Percentiles rank a stretch among this genome's conserved stretches.
Evolutionary conservation across 2,888 invertebrate genomes (phyloP).

Genomic region (Apodemia hepburni): DNA sequence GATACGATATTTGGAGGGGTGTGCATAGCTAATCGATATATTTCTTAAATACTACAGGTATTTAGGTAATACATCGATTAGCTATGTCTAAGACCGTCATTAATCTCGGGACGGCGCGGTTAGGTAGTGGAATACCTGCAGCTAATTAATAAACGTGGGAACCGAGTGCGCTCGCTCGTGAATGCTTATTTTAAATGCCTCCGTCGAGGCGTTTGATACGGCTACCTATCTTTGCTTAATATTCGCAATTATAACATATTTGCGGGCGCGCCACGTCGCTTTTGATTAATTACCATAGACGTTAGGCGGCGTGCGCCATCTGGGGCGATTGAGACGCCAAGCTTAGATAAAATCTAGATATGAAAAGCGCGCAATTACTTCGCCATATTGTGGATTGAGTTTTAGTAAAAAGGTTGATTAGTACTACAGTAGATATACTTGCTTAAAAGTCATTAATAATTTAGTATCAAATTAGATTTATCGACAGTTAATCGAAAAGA

Average conservation of each 20-base stretch:
- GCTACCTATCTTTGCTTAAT: conserved; percentile 21
- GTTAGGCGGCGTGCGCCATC: conserved; percentile 5
- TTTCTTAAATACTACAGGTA: conserved; percentile 32
- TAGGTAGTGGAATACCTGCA: conserved; percentile 28
- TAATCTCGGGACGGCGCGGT: conserved; percentile 32
- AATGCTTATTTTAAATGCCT: conserved; percentile 26
- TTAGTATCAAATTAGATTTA: background rate
- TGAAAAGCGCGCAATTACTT: conserved; percentile 13
- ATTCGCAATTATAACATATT: conserved; percentile 20
- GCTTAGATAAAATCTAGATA: conserved; percentile 8
- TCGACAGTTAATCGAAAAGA: background rate
- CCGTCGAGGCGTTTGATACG: conserved; percentile 22
- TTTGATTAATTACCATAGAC: conserved; percentile 12
- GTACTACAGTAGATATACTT: background rate
- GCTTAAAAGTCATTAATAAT: background rate
- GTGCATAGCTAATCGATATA: conserved; percentile 32
- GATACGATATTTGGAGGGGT: conserved; percentile 31
- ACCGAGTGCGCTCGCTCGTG: conserved; percentile 18
- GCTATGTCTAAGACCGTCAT: conserved; percentile 32
- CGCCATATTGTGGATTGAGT: background rate
- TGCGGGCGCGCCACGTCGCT: background rate
- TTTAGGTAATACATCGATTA: too few species aligned
- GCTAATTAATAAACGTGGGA: conserved; percentile 35
- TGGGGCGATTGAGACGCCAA: conserved; percentile 7
- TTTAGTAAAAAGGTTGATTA: conserved; percentile 6